Evolutionary conservation across 2,113 vertebrate species (phyloP), one percentile per base, ranked within the genome.

Genomic region (Orientallactaga bullata): DNA sequence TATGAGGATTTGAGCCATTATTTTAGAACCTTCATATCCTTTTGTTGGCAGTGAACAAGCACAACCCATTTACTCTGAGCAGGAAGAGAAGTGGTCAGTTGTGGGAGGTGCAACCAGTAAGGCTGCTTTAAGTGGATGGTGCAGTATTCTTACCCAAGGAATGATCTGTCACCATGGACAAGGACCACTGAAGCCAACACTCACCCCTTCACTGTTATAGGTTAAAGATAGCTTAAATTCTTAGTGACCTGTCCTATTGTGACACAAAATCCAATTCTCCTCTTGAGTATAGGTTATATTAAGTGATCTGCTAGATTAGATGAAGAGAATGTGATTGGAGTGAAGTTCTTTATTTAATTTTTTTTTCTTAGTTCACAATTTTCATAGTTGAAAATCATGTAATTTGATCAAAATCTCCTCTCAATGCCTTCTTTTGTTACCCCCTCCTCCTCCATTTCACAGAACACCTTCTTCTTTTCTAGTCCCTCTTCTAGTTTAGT

Each of bases 311-410:
- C 7, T 85, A 47, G 21, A 42, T 47, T 85, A 47, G 21, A 42
- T 47, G 92, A 85, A 88, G 7, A 91, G n/a, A 74, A 61, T 37
- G 26, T 68, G 18, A 86, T 11, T 16, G 66, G 95, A 81, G 6
- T 28, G 17, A 92, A 24, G 8, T 26, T 82, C 71, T 55, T 55
- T 55, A 13, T 16, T 8, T 51, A 51, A 51, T 51, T 8, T 12
- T 8, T 12, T 51, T 51, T 51, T 51, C 51, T 51, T 51, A 51
- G 12, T 51, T 51, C 7, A 51, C 51, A 51, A 51, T 51, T 55
- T 55, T 55, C 55, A 55, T 16, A 55, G 2, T 15, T 55, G 55
- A 55, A 55, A 6, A 55, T 55, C 10, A 55, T 55, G 55, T 55
- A 55, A 55, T 55, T 16, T 55, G 55, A 55, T 55, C 55, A 55